Conservation (phyloP, 1,140 invertebrate genomes). For the Colletes gigas region DNA sequence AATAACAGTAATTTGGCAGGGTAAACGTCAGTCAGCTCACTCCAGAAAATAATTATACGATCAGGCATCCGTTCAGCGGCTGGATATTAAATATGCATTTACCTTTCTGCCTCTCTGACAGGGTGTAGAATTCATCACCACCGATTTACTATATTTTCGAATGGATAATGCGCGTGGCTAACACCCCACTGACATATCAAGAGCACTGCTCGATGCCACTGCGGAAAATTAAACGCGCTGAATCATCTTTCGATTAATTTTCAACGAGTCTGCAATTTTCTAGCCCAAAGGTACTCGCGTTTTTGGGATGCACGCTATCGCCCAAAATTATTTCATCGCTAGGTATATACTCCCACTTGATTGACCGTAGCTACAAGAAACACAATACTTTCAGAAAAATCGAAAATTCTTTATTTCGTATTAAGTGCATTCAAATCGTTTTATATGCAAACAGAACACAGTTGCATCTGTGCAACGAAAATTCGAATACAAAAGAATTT, state of each 20-base stretch:
- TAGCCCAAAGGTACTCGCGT: not conserved
- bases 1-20: conserved; percentile 50
- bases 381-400: too few species aligned
- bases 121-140: conserved; percentile 28
- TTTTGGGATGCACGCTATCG: not conserved
- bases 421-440: too few species aligned
- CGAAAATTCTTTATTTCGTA: too few species aligned
- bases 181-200: not conserved
- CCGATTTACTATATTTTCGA: conserved; percentile 35
- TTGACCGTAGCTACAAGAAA: too few species aligned
- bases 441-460: too few species aligned
- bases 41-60: conserved; percentile 58
- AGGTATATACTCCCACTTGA: too few species aligned
- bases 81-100: conserved; percentile 58
- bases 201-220: not conserved
- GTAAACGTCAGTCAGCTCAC: conserved; percentile 31
- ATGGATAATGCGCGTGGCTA: conserved; percentile 14
- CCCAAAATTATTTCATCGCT: too few species aligned
- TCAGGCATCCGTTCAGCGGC: conserved; percentile 13
- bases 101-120: conserved; percentile 12
- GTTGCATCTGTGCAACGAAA: too few species aligned
- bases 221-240: conserved; percentile 1
- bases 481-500: too few species aligned
- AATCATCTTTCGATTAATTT: not conserved
- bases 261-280: not conserved